Evolutionary conservation across 2,888 invertebrate genomes (phyloP), one percentile per base, ranked within the genome.

Genomic region (Ichneumoninae sp.): DNA sequence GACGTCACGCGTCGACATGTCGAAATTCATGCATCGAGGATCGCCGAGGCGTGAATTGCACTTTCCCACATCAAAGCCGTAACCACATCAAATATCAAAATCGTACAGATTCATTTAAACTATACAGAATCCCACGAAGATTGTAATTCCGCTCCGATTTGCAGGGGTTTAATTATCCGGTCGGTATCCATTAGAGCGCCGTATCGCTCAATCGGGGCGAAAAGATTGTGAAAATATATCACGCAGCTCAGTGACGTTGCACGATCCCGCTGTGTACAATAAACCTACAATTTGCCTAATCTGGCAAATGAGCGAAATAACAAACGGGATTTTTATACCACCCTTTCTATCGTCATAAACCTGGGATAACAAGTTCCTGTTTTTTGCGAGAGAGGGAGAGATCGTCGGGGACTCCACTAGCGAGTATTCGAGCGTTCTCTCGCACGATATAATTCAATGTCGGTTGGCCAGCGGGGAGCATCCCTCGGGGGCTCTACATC

Each of bases 361-460:
- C 89, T 89, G 85, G 88, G 90, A 88, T 92, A 92, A 92, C 91
- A 90, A 82, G 82, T 76, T 62, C 66, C 70, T 72, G 60, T 62
- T 80, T 81, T 44, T 76, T 78, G 52, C 57, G 50, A 4, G 60
- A 13, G 60, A 62, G 40, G 13, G 50, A 36, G 50, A 62, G 50
- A 19, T 26, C 62, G 65, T 19, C 47, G 47, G 50, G 74, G 60
- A 62, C 62, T 26, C 33, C 30, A 30, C 60, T 47, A 90, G 90
- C 70, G 75, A 80, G 80, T 70, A 80, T 91, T 90, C 87, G 83
- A 84, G 87, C 89, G 90, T 90, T 87, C 85, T 85, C 87, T 86
- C 78, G 66, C 74, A 82, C 84, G 87, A 88, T 89, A 91, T 93
- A 92, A 92, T 92, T 93, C 91, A 92, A 91, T 90, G 91, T 90